Evolutionary conservation across 2,888 invertebrate genomes (phyloP).

Genomic region (Andrena marginata): DNA sequence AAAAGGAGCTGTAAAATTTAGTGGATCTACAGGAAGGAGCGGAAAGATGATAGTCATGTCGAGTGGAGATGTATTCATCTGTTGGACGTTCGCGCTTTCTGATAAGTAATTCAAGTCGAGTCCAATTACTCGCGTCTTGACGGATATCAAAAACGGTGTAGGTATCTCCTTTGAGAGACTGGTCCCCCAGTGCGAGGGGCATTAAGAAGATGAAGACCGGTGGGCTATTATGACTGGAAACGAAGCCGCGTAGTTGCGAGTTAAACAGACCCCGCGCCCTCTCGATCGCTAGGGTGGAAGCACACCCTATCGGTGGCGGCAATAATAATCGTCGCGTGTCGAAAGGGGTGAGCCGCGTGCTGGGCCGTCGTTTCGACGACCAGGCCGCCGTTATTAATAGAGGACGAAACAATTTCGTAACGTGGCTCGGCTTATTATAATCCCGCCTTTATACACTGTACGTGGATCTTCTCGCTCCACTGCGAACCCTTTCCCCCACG

Average conservation of each 20-base stretch:
- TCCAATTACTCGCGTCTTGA: slow-evolving; percentile 35
- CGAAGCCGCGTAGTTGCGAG: slow-evolving; percentile 32
- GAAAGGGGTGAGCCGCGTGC: slow-evolving; percentile 58
- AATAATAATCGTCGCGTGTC: slow-evolving; percentile 71
- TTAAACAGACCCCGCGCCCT: slow-evolving; percentile 39
- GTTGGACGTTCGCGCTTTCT: background rate
- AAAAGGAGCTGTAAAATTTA: no score
- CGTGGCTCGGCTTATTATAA: slow-evolving; percentile 80
- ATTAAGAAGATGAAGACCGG: slow-evolving; percentile 59
- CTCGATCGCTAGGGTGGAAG: slow-evolving; percentile 22
- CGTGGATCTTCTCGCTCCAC: slow-evolving; percentile 62
- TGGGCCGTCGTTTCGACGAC: slow-evolving; percentile 48
- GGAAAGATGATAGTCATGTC: background rate
- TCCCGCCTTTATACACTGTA: slow-evolving; percentile 73
- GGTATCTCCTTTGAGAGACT: slow-evolving; percentile 30
- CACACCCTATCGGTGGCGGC: slow-evolving; percentile 53
- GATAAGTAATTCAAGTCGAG: slow-evolving; percentile 8
- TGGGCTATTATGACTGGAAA: slow-evolving; percentile 49
- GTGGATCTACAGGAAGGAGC: background rate
- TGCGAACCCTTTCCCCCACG: slow-evolving; percentile 42
- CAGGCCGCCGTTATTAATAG: slow-evolving; percentile 74
- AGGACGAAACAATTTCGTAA: slow-evolving; percentile 81
- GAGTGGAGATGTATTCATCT: background rate
- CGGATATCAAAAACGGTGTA: slow-evolving; percentile 36
- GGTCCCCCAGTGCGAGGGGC: slow-evolving; percentile 21